Evolutionary conservation across 2,888 invertebrate species (phyloP).

Genomic region (Ennomos erosarius): DNA sequence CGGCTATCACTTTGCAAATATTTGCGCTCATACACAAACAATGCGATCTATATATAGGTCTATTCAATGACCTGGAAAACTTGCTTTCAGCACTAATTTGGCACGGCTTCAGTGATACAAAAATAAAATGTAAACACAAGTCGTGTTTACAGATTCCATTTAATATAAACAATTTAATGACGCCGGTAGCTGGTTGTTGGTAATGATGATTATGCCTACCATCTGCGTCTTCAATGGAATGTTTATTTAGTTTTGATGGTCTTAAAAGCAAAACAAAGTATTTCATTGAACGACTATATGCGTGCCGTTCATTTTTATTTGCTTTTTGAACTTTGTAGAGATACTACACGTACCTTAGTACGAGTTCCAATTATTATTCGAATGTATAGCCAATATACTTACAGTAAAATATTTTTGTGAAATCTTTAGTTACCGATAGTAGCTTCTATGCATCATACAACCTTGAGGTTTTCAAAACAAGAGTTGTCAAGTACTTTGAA

Average conservation of each 20-base stretch:
- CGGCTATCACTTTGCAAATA: slow-evolving; percentile 22
- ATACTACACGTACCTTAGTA: no score
- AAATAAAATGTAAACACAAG: slow-evolving; percentile 52
- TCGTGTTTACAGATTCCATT: slow-evolving; percentile 32
- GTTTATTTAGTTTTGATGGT: no score
- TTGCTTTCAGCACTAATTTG: slow-evolving; percentile 38
- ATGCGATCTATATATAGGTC: slow-evolving; percentile 34
- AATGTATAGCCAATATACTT: no score
- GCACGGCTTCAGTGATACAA: slow-evolving; percentile 41
- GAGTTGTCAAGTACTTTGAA: background rate
- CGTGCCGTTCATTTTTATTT: no score
- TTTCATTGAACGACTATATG: no score
- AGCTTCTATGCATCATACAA: no score
- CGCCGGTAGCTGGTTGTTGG: slow-evolving; percentile 2
- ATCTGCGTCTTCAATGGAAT: no score
- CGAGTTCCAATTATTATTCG: no score
- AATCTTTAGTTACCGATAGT: background rate
- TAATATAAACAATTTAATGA: background rate
- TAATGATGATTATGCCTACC: slow-evolving; percentile 6
- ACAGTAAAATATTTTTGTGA: no score
- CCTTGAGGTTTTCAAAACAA: no score
- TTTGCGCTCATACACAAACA: slow-evolving; percentile 22
- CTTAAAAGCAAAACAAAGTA: no score
- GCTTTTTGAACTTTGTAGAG: no score
- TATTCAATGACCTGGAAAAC: slow-evolving; percentile 45